A percentile compares a stretch with the other conserved stretches of the same genome.
phyloP scores from a whole-genome alignment of 2,888 invertebrate species.

The Andricus curvator region DNA sequence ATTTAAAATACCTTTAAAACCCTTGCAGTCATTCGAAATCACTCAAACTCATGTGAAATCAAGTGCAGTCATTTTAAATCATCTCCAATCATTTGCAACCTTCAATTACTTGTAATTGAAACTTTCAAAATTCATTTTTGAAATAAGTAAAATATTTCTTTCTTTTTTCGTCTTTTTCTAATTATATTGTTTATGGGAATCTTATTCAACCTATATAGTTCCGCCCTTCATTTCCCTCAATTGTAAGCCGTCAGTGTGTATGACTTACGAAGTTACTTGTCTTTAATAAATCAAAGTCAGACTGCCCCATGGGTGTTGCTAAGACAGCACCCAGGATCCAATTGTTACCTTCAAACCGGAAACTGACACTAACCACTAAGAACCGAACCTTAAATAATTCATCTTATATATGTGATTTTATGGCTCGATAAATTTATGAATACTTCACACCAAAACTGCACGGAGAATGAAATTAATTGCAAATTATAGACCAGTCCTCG shows the following conservation, averaged over 20 bases:
- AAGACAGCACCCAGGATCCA: conserved; percentile 25
- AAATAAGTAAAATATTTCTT: neutral
- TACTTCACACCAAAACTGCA: neutral
- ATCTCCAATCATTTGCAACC: too few relatives aligned
- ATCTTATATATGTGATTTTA: conserved; percentile 47
- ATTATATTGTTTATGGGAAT: neutral
- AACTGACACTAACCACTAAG: conserved; percentile 48
- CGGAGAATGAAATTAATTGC: neutral
- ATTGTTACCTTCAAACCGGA: conserved; percentile 42
- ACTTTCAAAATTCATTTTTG: neutral
- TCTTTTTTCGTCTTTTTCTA: neutral
- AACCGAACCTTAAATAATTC: conserved; percentile 48
- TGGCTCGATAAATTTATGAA: conserved; percentile 48
- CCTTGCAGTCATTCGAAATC: too few relatives aligned
- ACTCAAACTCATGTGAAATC: too few relatives aligned
- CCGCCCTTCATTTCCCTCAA: neutral
- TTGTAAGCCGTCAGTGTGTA: neutral
- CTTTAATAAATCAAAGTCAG: conserved; percentile 53
- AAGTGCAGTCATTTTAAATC: too few relatives aligned
- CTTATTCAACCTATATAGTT: neutral
- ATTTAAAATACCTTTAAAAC: too few relatives aligned
- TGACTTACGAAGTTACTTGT: conserved; percentile 31
- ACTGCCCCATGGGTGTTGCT: conserved; percentile 44
- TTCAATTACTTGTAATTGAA: too few relatives aligned
- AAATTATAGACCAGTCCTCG: neutral